Evolutionary conservation across 53 echinoderm and acorn worm species (phyloP).

Genomic region (Holothuria leucospilota): DNA sequence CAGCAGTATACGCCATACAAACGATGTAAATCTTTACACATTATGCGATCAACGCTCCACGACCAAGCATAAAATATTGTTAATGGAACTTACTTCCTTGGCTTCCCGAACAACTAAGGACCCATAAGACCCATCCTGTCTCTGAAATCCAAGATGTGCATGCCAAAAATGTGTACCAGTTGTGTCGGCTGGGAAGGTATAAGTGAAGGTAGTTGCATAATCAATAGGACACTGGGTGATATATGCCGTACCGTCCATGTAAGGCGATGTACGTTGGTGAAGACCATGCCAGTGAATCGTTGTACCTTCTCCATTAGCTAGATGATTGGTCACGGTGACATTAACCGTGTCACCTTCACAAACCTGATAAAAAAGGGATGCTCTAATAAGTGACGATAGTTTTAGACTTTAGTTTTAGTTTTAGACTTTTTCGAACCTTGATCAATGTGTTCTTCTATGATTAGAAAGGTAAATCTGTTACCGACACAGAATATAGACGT

Average conservation of each 20-base stretch:
- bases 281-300: slow-evolving; percentile 96
- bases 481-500: no score
- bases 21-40: no score
- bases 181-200: slow-evolving; percentile 68
- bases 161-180: slow-evolving; percentile 93
- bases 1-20: no score
- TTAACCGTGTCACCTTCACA: slow-evolving; percentile 83
- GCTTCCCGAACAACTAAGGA: slow-evolving; percentile 75
- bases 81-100: slow-evolving; percentile 14
- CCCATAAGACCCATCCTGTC: slow-evolving; percentile 79
- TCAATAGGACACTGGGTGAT: slow-evolving; percentile 88
- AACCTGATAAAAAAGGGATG: slow-evolving; percentile 48
- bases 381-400: no score
- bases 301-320: slow-evolving; percentile 75
- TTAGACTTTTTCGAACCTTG: no score
- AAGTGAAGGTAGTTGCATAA: slow-evolving; percentile 65
- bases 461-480: no score
- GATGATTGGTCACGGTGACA: slow-evolving; percentile 75
- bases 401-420: no score
- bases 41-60: no score
- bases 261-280: slow-evolving; percentile 72
- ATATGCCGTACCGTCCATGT: slow-evolving; percentile 85
- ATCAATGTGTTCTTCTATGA: no score
- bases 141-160: slow-evolving; percentile 80
- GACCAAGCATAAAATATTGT: no score